Percentiles rank a stretch among this genome's conserved stretches.
Evolutionary conservation across 2,113 vertebrate species (phyloP).

Genomic region (Indicator maculatus): DNA sequence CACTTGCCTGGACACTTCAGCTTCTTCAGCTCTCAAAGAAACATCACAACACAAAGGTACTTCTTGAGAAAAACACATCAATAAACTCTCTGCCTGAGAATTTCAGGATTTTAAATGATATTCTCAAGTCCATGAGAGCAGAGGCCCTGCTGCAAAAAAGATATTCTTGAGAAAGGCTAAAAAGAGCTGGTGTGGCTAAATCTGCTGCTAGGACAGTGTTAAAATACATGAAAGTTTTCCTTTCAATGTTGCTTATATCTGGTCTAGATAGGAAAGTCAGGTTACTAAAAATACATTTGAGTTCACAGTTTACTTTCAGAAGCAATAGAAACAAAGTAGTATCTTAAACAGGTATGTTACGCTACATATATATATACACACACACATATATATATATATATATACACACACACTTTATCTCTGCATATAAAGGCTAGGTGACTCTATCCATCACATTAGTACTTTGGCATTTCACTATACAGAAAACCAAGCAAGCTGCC

Average conservation of each 20-base stretch:
- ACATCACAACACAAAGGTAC: neutral
- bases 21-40: neutral
- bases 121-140: neutral
- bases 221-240: neutral
- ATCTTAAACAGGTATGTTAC: neutral
- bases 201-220: neutral
- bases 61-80: neutral
- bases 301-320: neutral
- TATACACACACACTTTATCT: neutral
- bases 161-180: neutral
- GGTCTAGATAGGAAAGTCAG: neutral
- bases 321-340: neutral
- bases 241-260: neutral
- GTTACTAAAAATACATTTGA: neutral
- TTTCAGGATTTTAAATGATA: neutral
- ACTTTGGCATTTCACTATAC: neutral
- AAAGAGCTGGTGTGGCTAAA: neutral
- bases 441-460: neutral
- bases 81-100: neutral
- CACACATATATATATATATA: neutral
- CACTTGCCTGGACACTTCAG: neutral
- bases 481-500: neutral
- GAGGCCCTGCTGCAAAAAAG: neutral
- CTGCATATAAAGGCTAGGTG: neutral
- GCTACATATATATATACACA: neutral